phyloP scores from a whole-genome alignment of 1,140 invertebrate species.

The Wasmannia auropunctata region DNA sequence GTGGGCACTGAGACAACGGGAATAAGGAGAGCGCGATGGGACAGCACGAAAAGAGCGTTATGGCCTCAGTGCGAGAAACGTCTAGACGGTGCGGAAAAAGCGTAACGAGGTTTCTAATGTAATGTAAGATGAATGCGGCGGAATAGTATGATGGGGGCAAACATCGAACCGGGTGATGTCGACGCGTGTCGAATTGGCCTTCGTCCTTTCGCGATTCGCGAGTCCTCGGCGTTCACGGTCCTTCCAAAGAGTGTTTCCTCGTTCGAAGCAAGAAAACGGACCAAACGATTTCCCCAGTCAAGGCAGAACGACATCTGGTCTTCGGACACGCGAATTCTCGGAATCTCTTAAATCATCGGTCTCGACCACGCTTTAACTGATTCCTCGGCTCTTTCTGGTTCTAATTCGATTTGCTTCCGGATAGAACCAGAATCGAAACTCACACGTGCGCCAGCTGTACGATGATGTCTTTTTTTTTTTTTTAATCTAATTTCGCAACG shows the following conservation, averaged over 20 bases:
- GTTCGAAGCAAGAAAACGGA: background rate
- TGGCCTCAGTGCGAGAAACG: constrained; percentile 26
- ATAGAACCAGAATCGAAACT: background rate
- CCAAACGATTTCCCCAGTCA: background rate
- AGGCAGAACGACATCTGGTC: background rate
- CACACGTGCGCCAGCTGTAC: background rate
- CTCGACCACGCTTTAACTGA: background rate
- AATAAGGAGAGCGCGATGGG: background rate
- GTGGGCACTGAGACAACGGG: constrained; percentile 3
- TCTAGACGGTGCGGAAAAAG: constrained; percentile 6
- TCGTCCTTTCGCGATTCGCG: constrained; percentile 19
- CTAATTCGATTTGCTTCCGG: background rate
- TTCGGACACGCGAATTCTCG: background rate
- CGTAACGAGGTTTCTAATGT: constrained; percentile 23
- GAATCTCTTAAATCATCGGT: background rate
- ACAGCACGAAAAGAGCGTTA: constrained; percentile 8
- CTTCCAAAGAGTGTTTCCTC: background rate
- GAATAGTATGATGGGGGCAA: background rate
- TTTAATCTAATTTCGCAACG: too few relatives aligned
- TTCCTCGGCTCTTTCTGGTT: background rate
- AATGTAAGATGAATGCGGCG: constrained; percentile 18
- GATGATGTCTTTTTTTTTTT: background rate
- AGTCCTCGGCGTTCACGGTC: background rate
- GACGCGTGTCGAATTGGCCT: background rate
- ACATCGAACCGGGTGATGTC: background rate